Evolutionary conservation across 1,140 invertebrate species (phyloP), one percentile per base, ranked within the genome.

Genomic region (Kradibia gibbosae): DNA sequence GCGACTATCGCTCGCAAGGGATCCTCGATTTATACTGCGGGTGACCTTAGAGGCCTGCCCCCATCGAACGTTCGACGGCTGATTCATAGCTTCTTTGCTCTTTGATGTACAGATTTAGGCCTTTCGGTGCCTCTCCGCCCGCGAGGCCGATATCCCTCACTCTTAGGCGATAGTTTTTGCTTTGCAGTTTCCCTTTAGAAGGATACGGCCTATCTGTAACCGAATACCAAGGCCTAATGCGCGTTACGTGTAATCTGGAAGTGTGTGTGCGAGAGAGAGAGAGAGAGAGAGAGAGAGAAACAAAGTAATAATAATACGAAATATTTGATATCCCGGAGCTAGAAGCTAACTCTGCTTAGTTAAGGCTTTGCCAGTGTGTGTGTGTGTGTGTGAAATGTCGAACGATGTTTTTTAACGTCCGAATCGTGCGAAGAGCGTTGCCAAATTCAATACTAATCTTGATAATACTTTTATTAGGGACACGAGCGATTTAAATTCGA

Each of bases 41-140:
- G 31, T 76, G 74, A 45, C 39, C 55, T 76, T 39, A 62, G 5
- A 10, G n/a, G n/a, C n/a, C 57, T 11, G 15, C 34, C n/a, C 65
- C 77, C 62, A 20, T 53, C 42, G 31, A 55, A 78, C n/a, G 36
- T 78, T 71, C 65, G 45, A 71, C 13, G n/a, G 25, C 45, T 73
- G n/a, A 80, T 80, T 80, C 53, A 48, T 25, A 73, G n/a, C n/a
- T n/a, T 72, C 17, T 10, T 15, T 25, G 2, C 8, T 48, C 70
- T 73, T 80, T 80, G 78, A 80, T 80, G 78, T 80, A 73, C 78
- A 80, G 62, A 62, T 80, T 72, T 80, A 80, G 70, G 78, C 42
- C 15, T 80, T 73, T 80, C 36, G 36, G 22, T 62, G 53, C 39
- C 36, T 76, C 45, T 10, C 25, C 53, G 36, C 5, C 25, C 53